Evolutionary conservation across 2,113 vertebrate species (phyloP), one percentile per base, ranked within the genome.

Genomic region (Notarius quadriscutis): DNA sequence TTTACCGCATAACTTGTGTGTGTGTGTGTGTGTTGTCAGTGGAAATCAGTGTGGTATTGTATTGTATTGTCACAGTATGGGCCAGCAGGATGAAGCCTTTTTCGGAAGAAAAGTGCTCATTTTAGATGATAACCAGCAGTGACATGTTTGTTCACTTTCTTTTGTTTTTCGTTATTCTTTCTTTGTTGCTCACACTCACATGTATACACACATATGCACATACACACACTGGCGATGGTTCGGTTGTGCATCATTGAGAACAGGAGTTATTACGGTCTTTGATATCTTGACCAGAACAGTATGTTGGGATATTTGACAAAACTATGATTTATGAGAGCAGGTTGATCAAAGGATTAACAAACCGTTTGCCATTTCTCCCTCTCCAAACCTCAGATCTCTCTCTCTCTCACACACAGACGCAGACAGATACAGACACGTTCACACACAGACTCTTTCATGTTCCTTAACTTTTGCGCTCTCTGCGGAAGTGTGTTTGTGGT

Each of bases 211-310:
- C n/a, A 79, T 41, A 75, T 41, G 41, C 41, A 41, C 41, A 41
- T 41, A 7, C 65, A 53, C 81, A 87, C 58, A 84, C 58, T 27
- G 53, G 12, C 20, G 10, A 69, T 88, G 48, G 86, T 74, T 87
- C 53, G 78, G 72, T 83, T 81, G 84, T 78, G 81, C 48, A 34
- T 20, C 41, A 53, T 58, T 55, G 85, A 72, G 34, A 50, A 55
- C 78, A 17, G 53, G 53, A 60, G 30, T 41, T 80, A 34, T 87
- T 50, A 15, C 48, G 25, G 18, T 30, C 8, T 84, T 80, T 71
- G 22, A 75, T 22, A 41, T 75, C 55, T 60, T 83, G 60, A 81
- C 27, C 12, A 18, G 57, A 62, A 81, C 11, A 25, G 18, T 41
- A 22, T 81, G 9, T 14, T 22, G 9, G 30, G 18, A 34, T 12